Evolutionary conservation across 2,888 invertebrate species (phyloP).

Genomic region (Orthonychiurus folsomi): DNA sequence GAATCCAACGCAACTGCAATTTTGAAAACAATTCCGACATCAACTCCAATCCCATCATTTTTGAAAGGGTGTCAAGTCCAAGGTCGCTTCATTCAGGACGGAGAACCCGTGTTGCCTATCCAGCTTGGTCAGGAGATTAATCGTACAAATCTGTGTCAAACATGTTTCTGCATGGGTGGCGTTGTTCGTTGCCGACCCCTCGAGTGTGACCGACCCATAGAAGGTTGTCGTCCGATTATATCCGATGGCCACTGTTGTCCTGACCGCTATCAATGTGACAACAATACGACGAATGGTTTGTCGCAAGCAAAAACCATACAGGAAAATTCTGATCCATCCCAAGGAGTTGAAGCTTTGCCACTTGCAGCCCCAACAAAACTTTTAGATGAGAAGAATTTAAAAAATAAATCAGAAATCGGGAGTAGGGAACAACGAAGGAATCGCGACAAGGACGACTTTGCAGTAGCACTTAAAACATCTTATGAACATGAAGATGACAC

Average conservation of each 20-base stretch:
- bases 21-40: slow-evolving; percentile 31
- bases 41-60: slow-evolving; percentile 36
- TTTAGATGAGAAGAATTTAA: not conserved
- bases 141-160: slow-evolving; percentile 52
- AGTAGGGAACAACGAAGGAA: slow-evolving; percentile 36
- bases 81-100: slow-evolving; percentile 57
- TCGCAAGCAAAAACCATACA: not conserved
- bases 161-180: slow-evolving; percentile 71
- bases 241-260: slow-evolving; percentile 73
- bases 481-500: slow-evolving; percentile 28
- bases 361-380: not conserved
- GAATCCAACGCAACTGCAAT: slow-evolving; percentile 35
- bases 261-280: slow-evolving; percentile 63
- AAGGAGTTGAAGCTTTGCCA: not conserved
- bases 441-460: slow-evolving; percentile 22
- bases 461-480: slow-evolving; percentile 8
- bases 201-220: slow-evolving; percentile 63
- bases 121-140: slow-evolving; percentile 19
- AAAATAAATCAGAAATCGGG: slow-evolving; percentile 26
- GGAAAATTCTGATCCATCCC: not conserved
- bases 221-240: slow-evolving; percentile 66
- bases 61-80: slow-evolving; percentile 57
- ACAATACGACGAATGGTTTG: not conserved
- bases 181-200: slow-evolving; percentile 63
- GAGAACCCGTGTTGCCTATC: slow-evolving; percentile 54